Base-by-base conservation (phyloP, 2,797 vertebrate species). In the Sparidentex hasta region DNA sequence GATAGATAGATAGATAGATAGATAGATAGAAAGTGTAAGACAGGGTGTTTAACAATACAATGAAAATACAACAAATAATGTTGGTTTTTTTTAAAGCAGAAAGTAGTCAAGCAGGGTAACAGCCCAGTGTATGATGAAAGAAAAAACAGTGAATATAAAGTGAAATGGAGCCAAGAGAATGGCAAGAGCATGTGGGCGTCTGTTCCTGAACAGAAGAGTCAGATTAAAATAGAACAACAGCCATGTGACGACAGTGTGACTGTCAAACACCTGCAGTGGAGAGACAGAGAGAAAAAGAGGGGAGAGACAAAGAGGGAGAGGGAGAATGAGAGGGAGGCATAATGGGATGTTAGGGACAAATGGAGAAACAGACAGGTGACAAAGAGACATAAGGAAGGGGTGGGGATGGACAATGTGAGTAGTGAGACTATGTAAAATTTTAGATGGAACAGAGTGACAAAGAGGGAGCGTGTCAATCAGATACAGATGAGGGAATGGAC, bases 191-290 rank as follows among this genome's bases (percentile, higher is more conserved):
- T 83, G 92, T 92, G 89, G 90, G 91, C 73, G 89, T 90, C 73
- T 87, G 87, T 85, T 90, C 85, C 82, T 84, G 85, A 90, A 85
- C 85, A 88, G 84, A 85, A 84, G 86, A 91, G 84, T 86, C 82
- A 73, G 90, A 91, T 93, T 91, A 89, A 93, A 93, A 93, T 92
- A 92, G 89, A 92, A 91, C 82, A 87, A 83, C 82, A 77, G 86
- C 69, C 83, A 57, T 78, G 80, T 92, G 92, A 93, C 80, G 81
- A 84, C 84, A 87, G 80, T 67, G 67, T 67, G 82, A 87, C 82
- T 89, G 87, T 89, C 87, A 87, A 82, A 92, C 86, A 91, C 85
- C 90, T 93, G 89, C 91, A 90, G 82, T 20, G 3, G 71, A 74
- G 66, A 79, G 62, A 78, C 11, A 52, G 72, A 71, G 41, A 74